Base-by-base conservation (phyloP, 2,888 invertebrate genomes). In the Hypsopygia costalis region DNA sequence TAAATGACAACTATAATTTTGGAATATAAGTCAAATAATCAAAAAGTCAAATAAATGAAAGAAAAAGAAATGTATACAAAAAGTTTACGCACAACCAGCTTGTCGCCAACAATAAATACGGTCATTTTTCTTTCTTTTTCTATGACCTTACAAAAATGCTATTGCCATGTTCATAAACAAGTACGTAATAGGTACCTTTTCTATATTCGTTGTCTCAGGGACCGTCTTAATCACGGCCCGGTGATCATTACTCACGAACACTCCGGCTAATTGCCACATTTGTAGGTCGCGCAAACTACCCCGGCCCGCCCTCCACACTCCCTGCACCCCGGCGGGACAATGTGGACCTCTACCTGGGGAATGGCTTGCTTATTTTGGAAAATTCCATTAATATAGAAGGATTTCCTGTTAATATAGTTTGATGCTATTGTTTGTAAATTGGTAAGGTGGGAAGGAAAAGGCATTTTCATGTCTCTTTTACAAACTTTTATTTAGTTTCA, bases 211-310 rank as follows among this genome's bases (percentile, higher is more conserved):
- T 76, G 75, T 79, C 81, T 77, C 66, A 55, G 47, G 54, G 55
- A 53, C 47, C 69, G 73, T 70, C 79, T 85, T 83, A 83, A 85
- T 85, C 82, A 85, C 68, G 71, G 60, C 51, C 58, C 52, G 64
- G 61, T 46, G 56, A 52, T 58, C 75, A 76, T 82, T 77, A 79
- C 60, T 83, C 72, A 77, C 59, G 40, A 53, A 44, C 44, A 43
- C 51, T 51, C 52, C 50, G 50, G 64, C 67, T 85, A 83, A 85
- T 82, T 81, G 74, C 81, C 68, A 69, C 81, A 78, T 81, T 80
- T 79, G 76, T 82, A 81, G 73, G 71, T 76, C 68, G 69, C 39
- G 16, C 16, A 49, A 63, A 66, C 69, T 66, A 62, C 60, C 56
- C 58, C 32, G 35, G 27, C 49, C 50, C 50, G 48, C 47, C 44